Evolutionary conservation across 2,797 vertebrate genomes (phyloP), one percentile per base, ranked within the genome.

Genomic region (Micrastur ruficollis): DNA sequence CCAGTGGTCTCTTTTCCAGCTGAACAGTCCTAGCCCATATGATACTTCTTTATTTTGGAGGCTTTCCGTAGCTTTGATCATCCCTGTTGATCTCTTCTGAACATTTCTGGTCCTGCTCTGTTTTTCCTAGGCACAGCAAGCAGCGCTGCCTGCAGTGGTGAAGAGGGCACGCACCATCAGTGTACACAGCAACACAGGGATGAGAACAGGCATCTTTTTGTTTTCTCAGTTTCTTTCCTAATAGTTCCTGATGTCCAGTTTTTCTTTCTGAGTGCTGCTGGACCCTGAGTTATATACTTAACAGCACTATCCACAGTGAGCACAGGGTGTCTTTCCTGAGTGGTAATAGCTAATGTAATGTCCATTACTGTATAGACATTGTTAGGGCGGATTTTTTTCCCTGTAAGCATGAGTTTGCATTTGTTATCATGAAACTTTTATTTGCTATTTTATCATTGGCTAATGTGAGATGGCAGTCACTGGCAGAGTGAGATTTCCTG

Each of bases 1-100:
- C 74, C 86, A 91, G 81, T 66, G 66, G 55, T 93, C 74, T 93
- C 50, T 80, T 89, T 74, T 79, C 38, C 40, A 95, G 58, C 22
- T 79, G 62, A 90, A 50, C 22, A 36, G 31, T 52, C 29, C 22
- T 47, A 91, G 56, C 26, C 84, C 52, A 8, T 73, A 40, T 31
- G 50, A 87, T 85, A 23, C 16, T 68, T 86, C 81, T 70, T 80
- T 76, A 87, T 85, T 96, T 80, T 73, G 92, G 84, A 94, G 84
- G n/a, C 11, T 91, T 94, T 80, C 70, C 1, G 0, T 59, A 59
- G 26, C 92, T 95, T 94, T 95, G 90, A 86, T 89, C 81, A 85
- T 52, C 46, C 70, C 50, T 81, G 15, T 55, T 92, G 76, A 80
- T 84, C 38, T 89, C 31, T 47, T 82, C 32, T 36, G 73, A 90